phyloP scores from a whole-genome alignment of 1,140 invertebrate genomes.

The Drosophila prosaltans region DNA sequence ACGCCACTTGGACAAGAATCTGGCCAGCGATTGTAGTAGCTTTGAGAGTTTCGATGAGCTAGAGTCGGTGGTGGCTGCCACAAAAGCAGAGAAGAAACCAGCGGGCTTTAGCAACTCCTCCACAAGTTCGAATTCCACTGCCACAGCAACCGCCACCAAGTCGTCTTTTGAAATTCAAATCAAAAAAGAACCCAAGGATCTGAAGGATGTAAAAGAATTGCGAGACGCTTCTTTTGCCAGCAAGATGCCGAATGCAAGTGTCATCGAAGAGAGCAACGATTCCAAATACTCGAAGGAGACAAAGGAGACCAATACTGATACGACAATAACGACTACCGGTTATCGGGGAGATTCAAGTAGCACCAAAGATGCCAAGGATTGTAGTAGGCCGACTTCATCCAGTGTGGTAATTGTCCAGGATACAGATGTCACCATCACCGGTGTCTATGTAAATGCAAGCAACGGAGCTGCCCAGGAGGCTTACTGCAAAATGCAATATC shows the following conservation, averaged over 20 bases:
- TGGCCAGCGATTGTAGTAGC: slow-evolving; percentile 83
- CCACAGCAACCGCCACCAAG: not conserved
- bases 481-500: slow-evolving; percentile 93
- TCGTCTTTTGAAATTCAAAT: slow-evolving; percentile 46
- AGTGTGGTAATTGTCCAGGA: slow-evolving; percentile 90
- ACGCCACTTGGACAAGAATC: slow-evolving; percentile 77
- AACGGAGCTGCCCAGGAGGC: slow-evolving; percentile 91
- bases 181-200: slow-evolving; percentile 60
- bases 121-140: not conserved
- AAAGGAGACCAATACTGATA: slow-evolving; percentile 85
- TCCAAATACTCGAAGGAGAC: slow-evolving; percentile 85
- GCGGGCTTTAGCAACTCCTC: not conserved
- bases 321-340: slow-evolving; percentile 72
- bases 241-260: slow-evolving; percentile 82
- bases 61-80: slow-evolving; percentile 34
- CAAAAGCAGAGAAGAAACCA: not conserved
- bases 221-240: slow-evolving; percentile 54
- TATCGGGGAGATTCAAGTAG: slow-evolving; percentile 73
- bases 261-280: slow-evolving; percentile 79
- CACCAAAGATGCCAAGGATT: slow-evolving; percentile 77
- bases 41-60: slow-evolving; percentile 83
- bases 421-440: slow-evolving; percentile 93
- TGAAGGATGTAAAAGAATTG: slow-evolving; percentile 44
- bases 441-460: slow-evolving; percentile 90
- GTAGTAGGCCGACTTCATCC: slow-evolving; percentile 80